Evolutionary conservation across 2,113 vertebrate genomes (phyloP).

Genomic region (Tonatia bakeri): DNA sequence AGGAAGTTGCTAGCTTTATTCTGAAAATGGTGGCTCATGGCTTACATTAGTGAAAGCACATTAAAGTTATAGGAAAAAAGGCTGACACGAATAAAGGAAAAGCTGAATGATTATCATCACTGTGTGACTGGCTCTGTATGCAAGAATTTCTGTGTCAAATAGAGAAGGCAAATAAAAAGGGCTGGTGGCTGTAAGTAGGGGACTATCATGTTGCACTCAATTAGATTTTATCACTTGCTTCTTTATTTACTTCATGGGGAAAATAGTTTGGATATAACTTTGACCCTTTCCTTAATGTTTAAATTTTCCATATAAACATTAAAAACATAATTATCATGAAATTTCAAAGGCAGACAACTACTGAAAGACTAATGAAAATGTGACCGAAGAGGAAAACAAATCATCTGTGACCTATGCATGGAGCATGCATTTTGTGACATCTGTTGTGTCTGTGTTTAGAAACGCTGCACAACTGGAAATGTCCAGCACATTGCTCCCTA

Average conservation of each 20-base stretch:
- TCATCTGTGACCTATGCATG: neutral
- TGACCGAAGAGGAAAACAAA: neutral
- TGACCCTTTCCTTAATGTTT: neutral
- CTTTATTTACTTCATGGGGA: neutral
- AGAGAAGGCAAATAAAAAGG: neutral
- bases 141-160: neutral
- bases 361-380: neutral
- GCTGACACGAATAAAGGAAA: neutral
- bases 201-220: neutral
- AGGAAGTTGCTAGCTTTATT: neutral
- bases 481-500: neutral
- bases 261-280: neutral
- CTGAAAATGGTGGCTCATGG: neutral
- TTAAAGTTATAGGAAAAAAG: neutral
- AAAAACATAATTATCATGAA: neutral
- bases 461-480: neutral
- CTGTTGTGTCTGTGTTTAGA: rapidly evolving
- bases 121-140: neutral
- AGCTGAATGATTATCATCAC: neutral
- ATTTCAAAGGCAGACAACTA: neutral
- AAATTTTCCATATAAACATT: neutral
- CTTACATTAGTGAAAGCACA: neutral
- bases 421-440: neutral
- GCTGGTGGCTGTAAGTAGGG: neutral
- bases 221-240: neutral